Conservation (phyloP, 2,113 vertebrate species). For the Helogale parvula region DNA sequence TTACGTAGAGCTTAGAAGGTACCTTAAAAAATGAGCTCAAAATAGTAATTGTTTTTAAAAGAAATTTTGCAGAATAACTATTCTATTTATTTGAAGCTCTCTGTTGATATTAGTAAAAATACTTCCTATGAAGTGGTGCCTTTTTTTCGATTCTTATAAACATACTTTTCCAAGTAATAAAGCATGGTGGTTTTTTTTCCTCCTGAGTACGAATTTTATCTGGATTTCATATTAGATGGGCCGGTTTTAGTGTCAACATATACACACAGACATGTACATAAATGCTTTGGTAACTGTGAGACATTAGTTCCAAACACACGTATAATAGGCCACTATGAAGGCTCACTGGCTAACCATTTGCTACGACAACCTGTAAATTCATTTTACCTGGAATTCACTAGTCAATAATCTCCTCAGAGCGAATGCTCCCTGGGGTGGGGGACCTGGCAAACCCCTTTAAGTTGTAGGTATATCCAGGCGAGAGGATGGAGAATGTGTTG, state of each 20-base stretch:
- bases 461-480: not conserved
- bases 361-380: not conserved
- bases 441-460: not conserved
- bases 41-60: slow-evolving; percentile 30
- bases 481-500: not conserved
- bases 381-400: not conserved
- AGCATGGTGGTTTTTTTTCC: not conserved
- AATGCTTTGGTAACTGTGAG: not conserved
- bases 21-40: not conserved
- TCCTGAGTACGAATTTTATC: not conserved
- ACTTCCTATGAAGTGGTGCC: not conserved
- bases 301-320: not conserved
- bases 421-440: not conserved
- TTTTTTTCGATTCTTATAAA: not conserved
- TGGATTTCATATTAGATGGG: not conserved
- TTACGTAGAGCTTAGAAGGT: not conserved
- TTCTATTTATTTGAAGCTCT: not conserved
- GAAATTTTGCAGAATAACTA: not conserved
- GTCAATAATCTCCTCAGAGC: not conserved
- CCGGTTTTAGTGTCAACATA: not conserved
- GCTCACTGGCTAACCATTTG: not conserved
- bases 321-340: not conserved
- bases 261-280: not conserved
- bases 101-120: not conserved
- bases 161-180: not conserved